Evolutionary conservation across 1,140 invertebrate genomes (phyloP), one percentile per base, ranked within the genome.

Genomic region (Panulirus ornatus): DNA sequence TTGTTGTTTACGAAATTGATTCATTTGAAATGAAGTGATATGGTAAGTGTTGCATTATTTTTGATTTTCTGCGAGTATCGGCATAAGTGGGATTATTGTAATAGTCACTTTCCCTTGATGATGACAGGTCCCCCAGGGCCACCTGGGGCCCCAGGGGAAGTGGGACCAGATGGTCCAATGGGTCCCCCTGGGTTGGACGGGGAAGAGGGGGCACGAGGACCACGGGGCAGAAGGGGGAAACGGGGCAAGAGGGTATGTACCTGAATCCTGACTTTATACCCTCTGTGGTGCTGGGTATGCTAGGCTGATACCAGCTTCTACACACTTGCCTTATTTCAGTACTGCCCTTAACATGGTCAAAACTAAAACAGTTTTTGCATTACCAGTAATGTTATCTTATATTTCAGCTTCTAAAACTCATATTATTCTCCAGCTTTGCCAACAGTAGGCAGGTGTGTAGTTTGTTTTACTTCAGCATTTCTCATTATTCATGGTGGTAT

Each of bases 131-230:
- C 94, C 92, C 95, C 95, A 94, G 96, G 96, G 92, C 95, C 95
- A 92, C 95, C 96, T 93, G 97, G 97, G 96, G 92, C 93, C 79
- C 88, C 87, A 91, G 94, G 94, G 93, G 96, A 97, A 92, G 92
- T 95, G 92, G 97, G 97, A 92, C 96, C 96, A 92, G 95, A 96
- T 91, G 97, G 97, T 93, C 94, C 95, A 92, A 94, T 95, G 92
- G 97, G 97, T n/a, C 88, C 88, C 36, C 88, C 88, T 58, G 88
- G 88, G 79, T 54, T 89, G n/a, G 88, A 89, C 82, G 88, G 88
- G 89, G 96, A 97, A 92, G 96, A 96, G 94, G 97, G 97, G 93
- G 94, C 96, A 91, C 95, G 97, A 93, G 97, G 97, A 93, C 97
- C 97, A 93, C 96, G 96, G 94, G 97, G 94, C 63, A 93, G 93